Evolutionary conservation across 2,888 invertebrate genomes (phyloP).

Genomic region (Brenthis ino): DNA sequence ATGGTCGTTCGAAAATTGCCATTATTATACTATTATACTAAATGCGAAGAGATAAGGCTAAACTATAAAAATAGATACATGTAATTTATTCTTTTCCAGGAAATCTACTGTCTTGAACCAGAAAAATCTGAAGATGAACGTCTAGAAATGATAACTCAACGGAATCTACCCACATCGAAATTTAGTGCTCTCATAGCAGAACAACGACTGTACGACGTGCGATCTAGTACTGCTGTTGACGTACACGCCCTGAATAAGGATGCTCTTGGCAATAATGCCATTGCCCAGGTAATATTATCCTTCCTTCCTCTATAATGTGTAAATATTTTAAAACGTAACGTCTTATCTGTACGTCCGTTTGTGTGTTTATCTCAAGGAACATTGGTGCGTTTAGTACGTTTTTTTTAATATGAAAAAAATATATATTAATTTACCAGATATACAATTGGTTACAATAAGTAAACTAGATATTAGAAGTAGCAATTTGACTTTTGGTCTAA

Average conservation of each 20-base stretch:
- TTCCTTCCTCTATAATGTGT: background rate
- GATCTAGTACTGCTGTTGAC: constrained; percentile 38
- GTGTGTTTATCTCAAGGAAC: too few relatives aligned
- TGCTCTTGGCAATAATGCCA: constrained; percentile 50
- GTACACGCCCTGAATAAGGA: constrained; percentile 43
- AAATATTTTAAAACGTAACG: background rate
- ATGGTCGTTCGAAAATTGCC: too few relatives aligned
- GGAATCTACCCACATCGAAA: constrained; percentile 59
- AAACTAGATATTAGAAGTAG: too few relatives aligned
- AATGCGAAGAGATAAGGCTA: too few relatives aligned
- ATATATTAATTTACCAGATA: too few relatives aligned
- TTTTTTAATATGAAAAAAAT: too few relatives aligned
- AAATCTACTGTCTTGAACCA: constrained; percentile 70
- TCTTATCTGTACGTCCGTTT: too few relatives aligned
- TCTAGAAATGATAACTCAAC: constrained; percentile 62
- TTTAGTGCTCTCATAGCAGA: constrained; percentile 71
- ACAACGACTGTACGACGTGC: constrained; percentile 59
- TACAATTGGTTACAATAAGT: too few relatives aligned
- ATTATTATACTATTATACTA: too few relatives aligned
- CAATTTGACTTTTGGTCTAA: too few relatives aligned
- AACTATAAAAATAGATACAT: too few relatives aligned
- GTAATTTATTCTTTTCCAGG: constrained; percentile 48
- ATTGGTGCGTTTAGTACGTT: too few relatives aligned
- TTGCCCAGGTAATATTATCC: constrained; percentile 57
- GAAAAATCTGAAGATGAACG: constrained; percentile 50